Conservation (phyloP, 2,113 vertebrate genomes). For the Geococcyx californianus region DNA sequence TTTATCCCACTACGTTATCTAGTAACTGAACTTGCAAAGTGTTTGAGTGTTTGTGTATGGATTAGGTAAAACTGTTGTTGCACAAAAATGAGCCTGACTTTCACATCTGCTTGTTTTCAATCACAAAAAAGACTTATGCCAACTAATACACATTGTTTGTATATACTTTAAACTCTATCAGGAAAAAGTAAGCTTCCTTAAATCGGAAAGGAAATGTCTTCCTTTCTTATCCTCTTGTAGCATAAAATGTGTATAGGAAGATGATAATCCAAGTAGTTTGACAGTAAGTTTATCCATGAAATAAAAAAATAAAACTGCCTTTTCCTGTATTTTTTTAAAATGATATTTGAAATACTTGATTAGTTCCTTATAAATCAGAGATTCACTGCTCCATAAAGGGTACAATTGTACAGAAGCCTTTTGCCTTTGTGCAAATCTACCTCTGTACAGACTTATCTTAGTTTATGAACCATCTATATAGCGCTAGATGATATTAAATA, state of each 20-base stretch:
- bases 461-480: not conserved
- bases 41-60: not conserved
- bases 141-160: not conserved
- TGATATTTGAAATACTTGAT: not conserved
- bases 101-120: not conserved
- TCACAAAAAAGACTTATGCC: not conserved
- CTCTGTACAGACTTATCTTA: not conserved
- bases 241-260: not conserved
- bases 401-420: not conserved
- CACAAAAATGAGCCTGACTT: not conserved
- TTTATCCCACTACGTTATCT: slow-evolving; percentile 56
- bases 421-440: not conserved
- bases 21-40: slow-evolving; percentile 49
- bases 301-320: not conserved
- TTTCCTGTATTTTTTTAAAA: not conserved
- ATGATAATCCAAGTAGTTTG: not conserved
- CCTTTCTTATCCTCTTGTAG: not conserved
- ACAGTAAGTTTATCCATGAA: not conserved
- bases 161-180: not conserved
- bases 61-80: slow-evolving; percentile 46
- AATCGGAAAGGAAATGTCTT: not conserved
- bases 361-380: not conserved
- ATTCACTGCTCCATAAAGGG: not conserved
- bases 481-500: not conserved
- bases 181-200: not conserved